Conservation (phyloP, 2,113 vertebrate species). For the Mirounga angustirostris region DNA sequence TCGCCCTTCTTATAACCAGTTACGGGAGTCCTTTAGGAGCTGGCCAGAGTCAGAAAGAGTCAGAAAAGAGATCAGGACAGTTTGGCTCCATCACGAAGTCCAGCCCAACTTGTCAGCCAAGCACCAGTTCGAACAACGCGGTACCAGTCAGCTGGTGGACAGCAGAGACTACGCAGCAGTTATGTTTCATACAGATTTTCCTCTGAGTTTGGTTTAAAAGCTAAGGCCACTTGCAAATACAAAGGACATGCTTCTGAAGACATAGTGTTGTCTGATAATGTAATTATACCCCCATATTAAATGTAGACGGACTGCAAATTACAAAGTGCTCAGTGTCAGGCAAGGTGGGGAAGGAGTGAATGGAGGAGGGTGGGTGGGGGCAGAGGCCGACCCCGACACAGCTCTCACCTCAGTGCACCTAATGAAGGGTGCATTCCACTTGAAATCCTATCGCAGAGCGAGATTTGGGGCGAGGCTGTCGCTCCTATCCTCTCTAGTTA, state of each 20-base stretch:
- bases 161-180: neutral
- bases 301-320: neutral
- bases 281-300: neutral
- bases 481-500: neutral
- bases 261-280: neutral
- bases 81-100: neutral
- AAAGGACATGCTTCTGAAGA: neutral
- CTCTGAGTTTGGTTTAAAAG: neutral
- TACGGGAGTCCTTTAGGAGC: neutral
- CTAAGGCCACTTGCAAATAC: neutral
- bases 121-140: neutral
- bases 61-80: neutral
- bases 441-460: too few species aligned
- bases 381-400: neutral
- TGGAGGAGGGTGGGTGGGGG: fast-evolving
- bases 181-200: neutral
- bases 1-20: neutral
- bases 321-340: neutral
- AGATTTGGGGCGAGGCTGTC: neutral
- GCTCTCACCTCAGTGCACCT: neutral
- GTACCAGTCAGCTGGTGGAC: neutral
- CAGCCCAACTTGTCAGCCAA: neutral
- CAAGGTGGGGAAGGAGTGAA: neutral
- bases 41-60: neutral
- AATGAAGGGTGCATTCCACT: too few species aligned